Evolutionary conservation across 1,140 invertebrate genomes (phyloP).

Genomic region (Mycetomoellerius zeteki): DNA sequence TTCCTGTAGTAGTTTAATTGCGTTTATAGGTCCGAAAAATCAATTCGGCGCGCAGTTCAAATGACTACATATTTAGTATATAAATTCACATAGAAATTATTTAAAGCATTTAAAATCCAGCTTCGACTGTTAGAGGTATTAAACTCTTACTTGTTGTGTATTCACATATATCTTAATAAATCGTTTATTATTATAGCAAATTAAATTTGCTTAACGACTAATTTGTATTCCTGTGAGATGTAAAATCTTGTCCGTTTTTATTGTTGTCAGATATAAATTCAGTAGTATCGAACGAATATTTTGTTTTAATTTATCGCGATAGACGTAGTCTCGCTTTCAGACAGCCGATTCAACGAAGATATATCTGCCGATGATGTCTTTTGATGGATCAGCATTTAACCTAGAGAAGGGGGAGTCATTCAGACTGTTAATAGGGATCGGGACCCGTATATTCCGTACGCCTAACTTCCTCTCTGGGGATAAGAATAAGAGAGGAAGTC

Average conservation of each 20-base stretch:
- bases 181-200: background rate
- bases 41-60: too few species aligned
- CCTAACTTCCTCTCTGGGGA: slow-evolving; percentile 59
- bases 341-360: slow-evolving; percentile 40
- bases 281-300: background rate
- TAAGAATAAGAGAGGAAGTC: slow-evolving; percentile 61
- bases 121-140: too few species aligned
- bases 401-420: slow-evolving; percentile 57
- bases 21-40: too few species aligned
- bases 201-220: background rate
- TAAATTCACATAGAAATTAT: too few species aligned
- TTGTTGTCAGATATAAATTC: background rate
- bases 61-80: too few species aligned
- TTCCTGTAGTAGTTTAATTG: too few species aligned
- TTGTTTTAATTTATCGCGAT: slow-evolving; percentile 50
- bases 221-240: background rate
- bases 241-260: background rate
- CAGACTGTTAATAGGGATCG: slow-evolving; percentile 69
- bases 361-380: slow-evolving; percentile 79
- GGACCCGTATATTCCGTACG: slow-evolving; percentile 52
- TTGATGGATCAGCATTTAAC: slow-evolving; percentile 80
- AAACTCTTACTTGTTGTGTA: too few species aligned
- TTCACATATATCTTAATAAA: too few species aligned
- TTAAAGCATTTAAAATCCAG: too few species aligned
- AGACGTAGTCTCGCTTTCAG: slow-evolving; percentile 1